Conservation (phyloP, 2,113 vertebrate genomes). For the Corythoichthys intestinalis region DNA sequence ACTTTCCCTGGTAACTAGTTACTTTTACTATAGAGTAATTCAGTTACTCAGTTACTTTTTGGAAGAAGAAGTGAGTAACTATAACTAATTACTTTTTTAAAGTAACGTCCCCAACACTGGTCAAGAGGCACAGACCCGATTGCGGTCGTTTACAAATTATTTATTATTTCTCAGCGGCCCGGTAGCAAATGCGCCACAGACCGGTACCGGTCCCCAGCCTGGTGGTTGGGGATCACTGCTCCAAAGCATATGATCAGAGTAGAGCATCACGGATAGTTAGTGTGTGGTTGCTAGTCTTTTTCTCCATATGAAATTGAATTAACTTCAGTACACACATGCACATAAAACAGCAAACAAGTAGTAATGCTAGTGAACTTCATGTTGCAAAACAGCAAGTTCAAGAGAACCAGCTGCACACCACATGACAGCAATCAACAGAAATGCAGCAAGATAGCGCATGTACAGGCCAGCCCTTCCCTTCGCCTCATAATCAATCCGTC, state of each 20-base stretch:
- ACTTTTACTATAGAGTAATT: too few species aligned
- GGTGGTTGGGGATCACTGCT: too few species aligned
- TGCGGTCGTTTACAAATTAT: too few species aligned
- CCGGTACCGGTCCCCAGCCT: too few species aligned
- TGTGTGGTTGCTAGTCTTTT: background rate
- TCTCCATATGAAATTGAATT: background rate
- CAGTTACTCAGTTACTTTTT: too few species aligned
- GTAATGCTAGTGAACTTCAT: conserved; percentile 2
- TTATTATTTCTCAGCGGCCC: too few species aligned
- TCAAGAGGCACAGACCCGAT: too few species aligned
- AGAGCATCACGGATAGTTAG: background rate
- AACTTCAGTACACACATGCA: background rate
- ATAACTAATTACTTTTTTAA: too few species aligned
- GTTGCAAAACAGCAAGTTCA: conserved; percentile 28
- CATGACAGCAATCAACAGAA: conserved; percentile 34
- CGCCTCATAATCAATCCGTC: conserved; percentile 15
- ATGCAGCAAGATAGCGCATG: conserved; percentile 38
- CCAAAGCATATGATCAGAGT: background rate
- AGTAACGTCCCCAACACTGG: too few species aligned
- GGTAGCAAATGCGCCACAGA: too few species aligned
- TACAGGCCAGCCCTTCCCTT: conserved; percentile 24
- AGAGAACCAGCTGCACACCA: conserved; percentile 38
- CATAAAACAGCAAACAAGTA: background rate
- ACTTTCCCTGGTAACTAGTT: too few species aligned
- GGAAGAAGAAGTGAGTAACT: too few species aligned